Base-by-base conservation (phyloP, 2,797 vertebrate species). In the Sebastes minor region DNA sequence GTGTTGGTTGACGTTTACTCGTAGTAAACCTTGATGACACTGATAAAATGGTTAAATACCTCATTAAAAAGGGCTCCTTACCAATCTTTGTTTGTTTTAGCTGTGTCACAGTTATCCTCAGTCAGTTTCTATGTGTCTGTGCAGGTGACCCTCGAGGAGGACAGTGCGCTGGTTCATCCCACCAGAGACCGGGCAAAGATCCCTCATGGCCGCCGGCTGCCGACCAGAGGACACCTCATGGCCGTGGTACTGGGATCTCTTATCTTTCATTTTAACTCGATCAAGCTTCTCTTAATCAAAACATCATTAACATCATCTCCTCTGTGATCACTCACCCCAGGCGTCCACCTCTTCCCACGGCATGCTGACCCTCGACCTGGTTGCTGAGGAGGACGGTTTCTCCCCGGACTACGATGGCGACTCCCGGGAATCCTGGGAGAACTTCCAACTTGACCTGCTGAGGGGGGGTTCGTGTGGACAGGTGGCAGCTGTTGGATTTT, bases 351-450 rank as follows among this genome's bases (percentile, higher is more conserved):
- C 97, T 84, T 98, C 97, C 0, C 97, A 97, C 0, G 98, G 97
- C 70, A 97, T 97, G 97, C 90, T 99, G 92, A 98, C 97, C 11
- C 95, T 99, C 0, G 98, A 99, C 94, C 94, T 99, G 78, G 98
- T 99, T 25, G 96, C 98, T 1, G 96, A 98, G 92, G 98, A 99
- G 63, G 97, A 97, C 1, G 60, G 89, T 23, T 94, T 94, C 66
- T 71, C 30, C 6, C 95, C 94, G 0, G 96, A 97, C 78, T 87
- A 76, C 0, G 81, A 86, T 0, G 95, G 94, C 0, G 94, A 95
- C 71, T 38, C 61, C 0, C 90, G 76, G 0, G 33, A 92, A 22
- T 96, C 95, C 14, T 97, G 97, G 13, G 96, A 96, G 4, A 93
- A 94, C 78, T 96, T 97, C 86, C 95, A 93, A 0, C 95, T 95